Conservation (phyloP, 2,113 vertebrate species). For the Mesocricetus auratus region DNA sequence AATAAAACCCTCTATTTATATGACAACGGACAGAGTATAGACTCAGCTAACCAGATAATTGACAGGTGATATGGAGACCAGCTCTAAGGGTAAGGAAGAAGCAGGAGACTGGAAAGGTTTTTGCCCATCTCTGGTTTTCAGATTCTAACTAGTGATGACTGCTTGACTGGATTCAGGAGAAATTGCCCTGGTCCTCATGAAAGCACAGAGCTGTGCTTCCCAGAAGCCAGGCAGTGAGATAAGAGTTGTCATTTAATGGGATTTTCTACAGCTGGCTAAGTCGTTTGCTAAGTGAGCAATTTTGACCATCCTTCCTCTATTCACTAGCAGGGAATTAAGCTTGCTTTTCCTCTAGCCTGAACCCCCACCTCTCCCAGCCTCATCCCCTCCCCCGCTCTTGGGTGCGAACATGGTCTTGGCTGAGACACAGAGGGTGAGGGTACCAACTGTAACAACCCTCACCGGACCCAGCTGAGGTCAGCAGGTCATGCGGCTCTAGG, state of each 20-base stretch:
- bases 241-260: conserved; percentile 66
- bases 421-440: conserved; percentile 57
- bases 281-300: conserved; percentile 75
- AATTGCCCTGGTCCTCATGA: conserved; percentile 63
- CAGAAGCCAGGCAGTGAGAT: conserved; percentile 1
- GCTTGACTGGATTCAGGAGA: not conserved
- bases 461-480: not conserved
- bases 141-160: conserved; percentile 60
- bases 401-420: conserved; percentile 38
- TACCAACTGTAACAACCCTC: conserved; percentile 47
- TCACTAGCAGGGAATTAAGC: conserved; percentile 62
- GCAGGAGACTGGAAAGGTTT: conserved; percentile 60
- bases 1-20: conserved; percentile 87
- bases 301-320: conserved; percentile 71
- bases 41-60: conserved; percentile 85
- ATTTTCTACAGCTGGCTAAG: conserved; percentile 75
- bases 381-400: conserved; percentile 67
- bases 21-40: conserved; percentile 83
- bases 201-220: conserved; percentile 70
- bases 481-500: not conserved
- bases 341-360: conserved; percentile 46
- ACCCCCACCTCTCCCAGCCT: not conserved
- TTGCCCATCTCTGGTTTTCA: conserved; percentile 70
- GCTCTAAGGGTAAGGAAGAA: conserved; percentile 60
- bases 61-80: conserved; percentile 55